Percentiles rank a stretch among this genome's conserved stretches.
Evolutionary conservation across 2,113 vertebrate species (phyloP).

Genomic region (Acanthisitta chloris): DNA sequence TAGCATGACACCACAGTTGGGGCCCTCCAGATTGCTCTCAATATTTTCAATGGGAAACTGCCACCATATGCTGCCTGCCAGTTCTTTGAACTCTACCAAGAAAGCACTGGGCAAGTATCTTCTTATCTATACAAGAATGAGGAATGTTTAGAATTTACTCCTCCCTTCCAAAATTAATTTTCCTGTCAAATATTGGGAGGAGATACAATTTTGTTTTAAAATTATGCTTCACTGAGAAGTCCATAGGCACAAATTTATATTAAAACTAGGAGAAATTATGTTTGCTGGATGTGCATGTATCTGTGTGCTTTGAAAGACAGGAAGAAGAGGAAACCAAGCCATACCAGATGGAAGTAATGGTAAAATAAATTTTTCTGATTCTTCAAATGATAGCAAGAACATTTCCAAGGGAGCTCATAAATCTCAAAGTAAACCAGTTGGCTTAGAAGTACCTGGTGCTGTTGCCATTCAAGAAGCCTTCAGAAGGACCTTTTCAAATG

Average conservation of each 20-base stretch:
- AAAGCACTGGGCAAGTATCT: slow-evolving; percentile 80
- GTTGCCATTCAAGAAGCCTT: background rate
- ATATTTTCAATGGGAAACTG: slow-evolving; percentile 80
- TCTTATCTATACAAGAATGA: background rate
- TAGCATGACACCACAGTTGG: slow-evolving; percentile 84
- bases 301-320: background rate
- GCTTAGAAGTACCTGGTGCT: background rate
- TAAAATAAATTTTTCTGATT: background rate
- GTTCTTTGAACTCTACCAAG: slow-evolving; percentile 84
- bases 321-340: background rate
- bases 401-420: background rate
- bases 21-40: slow-evolving; percentile 85
- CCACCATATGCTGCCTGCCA: slow-evolving; percentile 87
- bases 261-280: background rate
- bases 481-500: background rate
- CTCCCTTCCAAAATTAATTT: background rate
- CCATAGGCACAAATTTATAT: background rate
- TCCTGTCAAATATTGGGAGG: background rate
- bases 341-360: background rate
- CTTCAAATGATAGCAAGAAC: background rate
- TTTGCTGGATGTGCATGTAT: background rate
- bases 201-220: background rate
- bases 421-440: background rate
- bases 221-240: background rate
- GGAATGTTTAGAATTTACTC: background rate